Evolutionary conservation across 2,113 vertebrate species (phyloP), one percentile per base, ranked within the genome.

Genomic region (Rynchops niger): DNA sequence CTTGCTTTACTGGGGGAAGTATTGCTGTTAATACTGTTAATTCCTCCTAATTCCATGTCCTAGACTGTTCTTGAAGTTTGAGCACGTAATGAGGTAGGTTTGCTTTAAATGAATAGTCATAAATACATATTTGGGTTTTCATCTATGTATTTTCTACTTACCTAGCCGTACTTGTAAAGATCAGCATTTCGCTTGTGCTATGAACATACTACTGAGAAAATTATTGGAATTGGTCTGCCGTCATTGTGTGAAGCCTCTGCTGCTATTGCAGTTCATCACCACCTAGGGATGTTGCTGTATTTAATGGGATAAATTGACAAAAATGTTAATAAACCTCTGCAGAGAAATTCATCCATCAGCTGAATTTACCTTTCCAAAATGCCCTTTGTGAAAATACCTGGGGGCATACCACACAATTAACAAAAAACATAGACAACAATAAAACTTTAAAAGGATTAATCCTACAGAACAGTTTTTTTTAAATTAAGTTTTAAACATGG

Each of bases 311-410:
- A 97, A 97, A 96, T 86, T 95, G 91, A 94, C 74, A 95, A 91
- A 96, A 96, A 95, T 90, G 88, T 96, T 97, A 96, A 95, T 96
- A 96, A 97, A 94, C 83, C 94, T 97, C 92, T 94, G 78, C 32
- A 95, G 95, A 95, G 88, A 96, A 89, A 96, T 97, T 96, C 12
- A 96, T 95, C 92, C 73, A 95, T 92, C 95, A 96, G 69, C 82
- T 94, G 86, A 96, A 94, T 95, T 95, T 96, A 83, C 84, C 81
- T 94, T 97, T 96, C 89, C 47, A 55, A 96, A 92, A 82, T 70
- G 83, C 88, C 95, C 81, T 92, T 95, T 95, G 88, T 95, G 71
- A 82, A 91, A 95, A 90, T 83, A 83, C 73, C 88, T 91, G n/a
- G 59, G 77, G 83, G 42, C 6, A 38, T 66, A 45, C 34, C 42